A percentile compares a stretch with the other conserved stretches of the same genome.
Conservation (phyloP, 2,797 vertebrate species). For the Spinus olivaceus region DNA sequence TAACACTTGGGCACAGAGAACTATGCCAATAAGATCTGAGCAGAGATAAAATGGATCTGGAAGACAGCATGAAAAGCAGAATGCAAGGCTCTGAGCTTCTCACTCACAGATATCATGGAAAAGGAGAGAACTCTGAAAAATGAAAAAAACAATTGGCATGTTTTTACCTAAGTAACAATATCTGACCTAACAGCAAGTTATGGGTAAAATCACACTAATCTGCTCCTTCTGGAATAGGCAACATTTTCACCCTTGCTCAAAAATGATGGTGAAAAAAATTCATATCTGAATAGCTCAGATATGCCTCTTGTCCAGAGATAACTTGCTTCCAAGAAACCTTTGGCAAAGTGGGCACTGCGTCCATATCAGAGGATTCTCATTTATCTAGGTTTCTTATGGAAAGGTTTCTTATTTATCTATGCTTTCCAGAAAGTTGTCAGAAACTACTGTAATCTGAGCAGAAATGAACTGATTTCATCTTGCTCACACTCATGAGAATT, state of each 20-base stretch:
- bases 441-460: neutral
- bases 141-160: accelerated
- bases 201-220: neutral
- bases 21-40: neutral
- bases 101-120: neutral
- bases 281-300: neutral
- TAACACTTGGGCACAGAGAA: neutral
- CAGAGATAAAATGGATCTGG: neutral
- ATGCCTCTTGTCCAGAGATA: neutral
- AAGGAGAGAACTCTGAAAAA: neutral
- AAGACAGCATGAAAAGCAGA: neutral
- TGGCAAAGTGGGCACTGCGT: neutral
- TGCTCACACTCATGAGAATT: neutral
- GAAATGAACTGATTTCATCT: neutral
- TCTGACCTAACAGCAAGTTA: neutral
- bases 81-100: neutral
- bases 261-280: neutral
- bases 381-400: neutral
- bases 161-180: neutral
- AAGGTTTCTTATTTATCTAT: neutral
- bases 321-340: neutral
- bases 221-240: neutral
- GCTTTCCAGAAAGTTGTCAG: neutral
- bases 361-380: neutral
- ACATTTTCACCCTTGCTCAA: neutral